These are phyloP conservation scores for Cephus rjabovi DNA, from an alignment of 2,888 invertebrate genomes.

Conservation along the genomic window DNA sequence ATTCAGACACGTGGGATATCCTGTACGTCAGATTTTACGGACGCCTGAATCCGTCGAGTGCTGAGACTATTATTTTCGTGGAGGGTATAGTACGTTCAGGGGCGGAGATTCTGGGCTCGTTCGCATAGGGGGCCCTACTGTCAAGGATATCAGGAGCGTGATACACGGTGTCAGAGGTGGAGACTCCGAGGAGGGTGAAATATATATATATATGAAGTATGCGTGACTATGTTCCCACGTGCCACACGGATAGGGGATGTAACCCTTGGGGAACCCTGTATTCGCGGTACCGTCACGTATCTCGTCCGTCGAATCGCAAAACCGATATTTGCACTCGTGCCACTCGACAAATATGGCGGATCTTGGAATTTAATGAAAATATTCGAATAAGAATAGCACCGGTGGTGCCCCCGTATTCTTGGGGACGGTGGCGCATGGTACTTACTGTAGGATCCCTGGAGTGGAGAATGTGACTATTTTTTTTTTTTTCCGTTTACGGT, in stretches of 20 bases:
- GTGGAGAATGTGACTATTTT: not conserved
- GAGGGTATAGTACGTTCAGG: not conserved
- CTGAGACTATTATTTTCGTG: not conserved
- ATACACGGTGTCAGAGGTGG: not conserved
- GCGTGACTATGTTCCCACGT: constrained; percentile 53
- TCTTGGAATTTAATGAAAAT: constrained; percentile 7
- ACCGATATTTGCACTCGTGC: constrained; percentile 38
- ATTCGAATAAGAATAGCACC: not conserved
- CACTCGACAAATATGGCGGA: constrained; percentile 1
- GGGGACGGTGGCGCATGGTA: not conserved
- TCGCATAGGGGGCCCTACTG: not conserved
- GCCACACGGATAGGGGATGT: constrained; percentile 7
- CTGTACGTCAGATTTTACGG: constrained; percentile 51
- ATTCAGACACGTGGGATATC: not conserved
- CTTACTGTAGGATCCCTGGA: constrained; percentile 11
- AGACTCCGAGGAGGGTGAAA: not conserved
- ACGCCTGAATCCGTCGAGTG: constrained; percentile 35
- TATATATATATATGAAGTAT: constrained; percentile 11
- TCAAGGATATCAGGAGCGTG: not conserved
- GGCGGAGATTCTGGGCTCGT: not conserved
- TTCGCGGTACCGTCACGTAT: constrained; percentile 34
- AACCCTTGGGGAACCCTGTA: constrained; percentile 10
- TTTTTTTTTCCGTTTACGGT: not conserved
- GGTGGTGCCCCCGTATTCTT: not conserved
- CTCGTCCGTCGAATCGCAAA: constrained; percentile 32